A percentile compares a stretch with the other conserved stretches of the same genome.
Evolutionary conservation across 2,888 invertebrate species (phyloP).

Genomic region (Crossocerus cetratus): DNA sequence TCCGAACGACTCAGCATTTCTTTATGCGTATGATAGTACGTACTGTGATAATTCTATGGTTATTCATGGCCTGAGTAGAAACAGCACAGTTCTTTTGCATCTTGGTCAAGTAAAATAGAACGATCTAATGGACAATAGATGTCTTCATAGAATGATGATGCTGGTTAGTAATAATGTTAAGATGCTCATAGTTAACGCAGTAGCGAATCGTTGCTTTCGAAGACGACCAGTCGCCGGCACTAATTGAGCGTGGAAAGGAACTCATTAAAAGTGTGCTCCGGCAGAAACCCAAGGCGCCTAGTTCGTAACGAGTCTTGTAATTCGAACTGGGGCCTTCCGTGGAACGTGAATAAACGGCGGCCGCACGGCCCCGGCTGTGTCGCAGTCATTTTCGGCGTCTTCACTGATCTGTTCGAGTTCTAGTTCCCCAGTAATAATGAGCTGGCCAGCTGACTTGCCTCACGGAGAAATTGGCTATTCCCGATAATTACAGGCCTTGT

Average conservation of each 20-base stretch:
- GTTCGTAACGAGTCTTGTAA: conserved; percentile 67
- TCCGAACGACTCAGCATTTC: not conserved
- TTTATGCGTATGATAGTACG: not conserved
- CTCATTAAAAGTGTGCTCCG: conserved; percentile 66
- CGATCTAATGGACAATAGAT: not conserved
- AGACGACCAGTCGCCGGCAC: conserved; percentile 49
- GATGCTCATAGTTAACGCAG: conserved; percentile 19
- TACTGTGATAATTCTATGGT: not conserved
- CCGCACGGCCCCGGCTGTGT: conserved; percentile 9
- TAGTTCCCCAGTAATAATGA: conserved; percentile 38
- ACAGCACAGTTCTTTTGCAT: not conserved
- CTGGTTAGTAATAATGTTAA: conserved; percentile 23
- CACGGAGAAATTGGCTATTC: not conserved
- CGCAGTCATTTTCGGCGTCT: conserved; percentile 17
- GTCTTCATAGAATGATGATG: not conserved
- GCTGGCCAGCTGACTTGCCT: conserved; percentile 1
- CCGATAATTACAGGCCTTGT: conserved; percentile 1
- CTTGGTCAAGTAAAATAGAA: not conserved
- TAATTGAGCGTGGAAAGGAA: conserved; percentile 68
- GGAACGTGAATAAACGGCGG: conserved; percentile 42
- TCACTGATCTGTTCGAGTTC: conserved; percentile 24
- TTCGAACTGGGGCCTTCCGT: conserved; percentile 59
- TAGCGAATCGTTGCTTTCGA: conserved; percentile 31
- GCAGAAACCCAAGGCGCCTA: conserved; percentile 62
- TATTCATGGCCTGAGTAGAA: not conserved